phyloP scores from a whole-genome alignment of 2,797 vertebrate genomes.

The Crax fasciolata region DNA sequence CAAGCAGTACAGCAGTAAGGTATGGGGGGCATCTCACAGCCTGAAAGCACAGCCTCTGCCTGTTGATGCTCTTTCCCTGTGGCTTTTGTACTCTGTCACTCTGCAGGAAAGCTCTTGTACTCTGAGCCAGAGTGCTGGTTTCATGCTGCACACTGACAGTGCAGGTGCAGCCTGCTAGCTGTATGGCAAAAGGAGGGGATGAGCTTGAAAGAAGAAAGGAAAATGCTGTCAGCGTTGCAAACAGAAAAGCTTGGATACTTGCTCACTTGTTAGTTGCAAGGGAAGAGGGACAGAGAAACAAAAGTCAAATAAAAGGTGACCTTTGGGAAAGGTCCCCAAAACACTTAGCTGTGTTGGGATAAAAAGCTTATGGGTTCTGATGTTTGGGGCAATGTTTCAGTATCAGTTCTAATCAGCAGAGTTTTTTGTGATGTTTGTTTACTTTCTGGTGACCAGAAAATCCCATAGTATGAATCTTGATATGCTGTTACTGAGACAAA shows the following conservation, averaged over 20 bases:
- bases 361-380: neutral
- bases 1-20: conserved; percentile 99
- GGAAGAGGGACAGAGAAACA: neutral
- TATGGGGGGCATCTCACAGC: neutral
- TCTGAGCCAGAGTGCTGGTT: neutral
- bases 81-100: neutral
- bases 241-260: neutral
- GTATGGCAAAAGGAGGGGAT: neutral
- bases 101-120: neutral
- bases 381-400: neutral
- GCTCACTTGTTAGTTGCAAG: neutral
- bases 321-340: neutral
- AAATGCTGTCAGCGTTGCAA: neutral
- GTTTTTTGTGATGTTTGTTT: neutral
- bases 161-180: neutral
- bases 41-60: neutral
- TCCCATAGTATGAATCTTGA: neutral
- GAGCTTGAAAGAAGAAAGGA: neutral
- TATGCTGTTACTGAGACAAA: neutral
- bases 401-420: neutral
- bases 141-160: neutral
- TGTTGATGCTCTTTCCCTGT: neutral
- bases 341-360: neutral
- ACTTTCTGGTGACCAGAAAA: neutral
- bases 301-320: neutral